Percentiles rank a stretch among this genome's conserved stretches.
These are phyloP conservation scores for Nomada lathburiana DNA, from an alignment of 2,888 invertebrate genomes.

Conservation along the genomic window DNA sequence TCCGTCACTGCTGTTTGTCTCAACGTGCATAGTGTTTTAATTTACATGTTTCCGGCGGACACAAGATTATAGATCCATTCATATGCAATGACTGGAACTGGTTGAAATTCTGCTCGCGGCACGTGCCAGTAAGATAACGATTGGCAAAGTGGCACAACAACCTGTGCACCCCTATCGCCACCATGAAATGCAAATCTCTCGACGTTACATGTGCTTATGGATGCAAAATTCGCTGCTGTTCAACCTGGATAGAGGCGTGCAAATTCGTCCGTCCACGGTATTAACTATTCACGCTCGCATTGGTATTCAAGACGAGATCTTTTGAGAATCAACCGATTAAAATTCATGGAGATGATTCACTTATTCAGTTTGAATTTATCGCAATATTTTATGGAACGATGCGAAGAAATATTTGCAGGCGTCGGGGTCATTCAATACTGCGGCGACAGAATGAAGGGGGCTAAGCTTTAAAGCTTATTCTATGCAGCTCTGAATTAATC, in stretches of 20 bases:
- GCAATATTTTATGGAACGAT: no score
- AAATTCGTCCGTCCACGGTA: neutral
- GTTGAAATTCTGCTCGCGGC: conserved; percentile 30
- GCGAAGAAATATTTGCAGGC: no score
- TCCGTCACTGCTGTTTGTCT: no score
- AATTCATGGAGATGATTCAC: neutral
- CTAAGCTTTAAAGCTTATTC: no score
- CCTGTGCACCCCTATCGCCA: conserved; percentile 22
- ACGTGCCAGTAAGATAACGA: conserved; percentile 16
- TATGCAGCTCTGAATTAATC: no score
- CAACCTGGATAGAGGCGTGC: neutral
- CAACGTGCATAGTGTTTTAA: neutral
- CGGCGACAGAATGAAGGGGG: no score
- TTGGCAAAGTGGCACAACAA: neutral
- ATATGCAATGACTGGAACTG: neutral
- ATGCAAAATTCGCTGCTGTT: conserved; percentile 12
- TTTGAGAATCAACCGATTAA: neutral
- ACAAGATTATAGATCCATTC: neutral
- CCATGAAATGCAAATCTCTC: conserved; percentile 34
- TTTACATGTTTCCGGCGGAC: neutral
- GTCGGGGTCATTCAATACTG: no score
- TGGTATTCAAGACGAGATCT: neutral
- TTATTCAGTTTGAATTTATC: neutral
- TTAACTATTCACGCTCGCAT: neutral
- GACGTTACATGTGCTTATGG: neutral